A percentile compares a stretch with the other conserved stretches of the same genome.
Conservation (phyloP, 2,888 invertebrate genomes). For the Cistogaster globosa region DNA sequence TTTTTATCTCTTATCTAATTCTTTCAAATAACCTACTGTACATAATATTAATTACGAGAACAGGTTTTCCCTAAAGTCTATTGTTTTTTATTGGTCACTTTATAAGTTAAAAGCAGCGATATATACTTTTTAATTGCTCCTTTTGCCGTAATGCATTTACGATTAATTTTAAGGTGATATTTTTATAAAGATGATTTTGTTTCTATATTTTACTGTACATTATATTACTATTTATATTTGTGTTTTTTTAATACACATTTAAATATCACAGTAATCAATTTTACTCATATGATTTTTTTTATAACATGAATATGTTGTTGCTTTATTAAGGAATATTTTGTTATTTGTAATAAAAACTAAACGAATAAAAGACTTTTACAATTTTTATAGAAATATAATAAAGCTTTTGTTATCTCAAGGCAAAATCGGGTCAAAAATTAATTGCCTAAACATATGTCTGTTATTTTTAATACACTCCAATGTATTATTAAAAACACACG, state of each 20-base stretch:
- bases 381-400: slow-evolving; percentile 23
- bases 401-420: slow-evolving; percentile 73
- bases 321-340: slow-evolving; percentile 30
- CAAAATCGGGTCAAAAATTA: slow-evolving; percentile 75
- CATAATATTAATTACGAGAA: too few species aligned
- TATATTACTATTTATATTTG: slow-evolving; percentile 3
- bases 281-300: slow-evolving; percentile 6
- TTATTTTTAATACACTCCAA: background rate
- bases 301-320: background rate
- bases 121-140: slow-evolving; percentile 30
- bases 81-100: background rate
- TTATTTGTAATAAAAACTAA: background rate
- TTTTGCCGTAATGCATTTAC: background rate
- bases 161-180: slow-evolving; percentile 17
- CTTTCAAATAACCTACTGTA: too few species aligned
- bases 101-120: slow-evolving; percentile 46
- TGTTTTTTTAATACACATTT: background rate
- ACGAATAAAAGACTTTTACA: slow-evolving; percentile 4
- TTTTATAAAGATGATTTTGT: slow-evolving; percentile 53
- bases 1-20: too few species aligned
- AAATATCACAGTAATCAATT: slow-evolving; percentile 5
- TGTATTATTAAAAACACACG: too few species aligned
- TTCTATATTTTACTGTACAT: slow-evolving; percentile 15
- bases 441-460: slow-evolving; percentile 73
- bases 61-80: background rate